A percentile compares a stretch with the other conserved stretches of the same genome.
phyloP scores from a whole-genome alignment of 2,113 vertebrate species.

The Ceyx cyanopectus region DNA sequence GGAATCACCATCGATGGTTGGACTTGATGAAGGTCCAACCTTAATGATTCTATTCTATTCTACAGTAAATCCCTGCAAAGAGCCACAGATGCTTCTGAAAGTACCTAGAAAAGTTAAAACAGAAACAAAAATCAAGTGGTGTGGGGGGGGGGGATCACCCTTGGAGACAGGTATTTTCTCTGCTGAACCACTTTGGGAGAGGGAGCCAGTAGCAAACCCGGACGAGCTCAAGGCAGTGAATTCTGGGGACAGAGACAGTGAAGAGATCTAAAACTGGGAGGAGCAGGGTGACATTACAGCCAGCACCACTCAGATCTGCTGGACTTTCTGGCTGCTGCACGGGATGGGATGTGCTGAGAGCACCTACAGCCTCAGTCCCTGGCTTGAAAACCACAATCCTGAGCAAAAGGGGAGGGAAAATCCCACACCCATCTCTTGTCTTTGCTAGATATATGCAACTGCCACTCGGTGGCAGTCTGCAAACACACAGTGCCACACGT shows the following conservation, averaged over 20 bases:
- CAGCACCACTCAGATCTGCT: background rate
- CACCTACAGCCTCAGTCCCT: background rate
- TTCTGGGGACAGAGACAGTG: background rate
- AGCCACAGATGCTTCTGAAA: background rate
- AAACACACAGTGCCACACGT: background rate
- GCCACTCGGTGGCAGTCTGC: conserved; percentile 62
- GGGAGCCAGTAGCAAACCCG: background rate
- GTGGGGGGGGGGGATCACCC: too few relatives aligned
- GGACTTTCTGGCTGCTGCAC: background rate
- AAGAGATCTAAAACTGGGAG: background rate
- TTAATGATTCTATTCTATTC: too few relatives aligned
- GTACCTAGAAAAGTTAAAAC: background rate
- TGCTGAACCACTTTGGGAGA: background rate
- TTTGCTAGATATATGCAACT: background rate
- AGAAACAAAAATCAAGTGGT: background rate
- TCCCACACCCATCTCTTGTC: background rate
- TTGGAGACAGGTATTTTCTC: background rate
- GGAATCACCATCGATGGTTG: too few relatives aligned
- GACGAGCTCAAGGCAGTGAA: background rate
- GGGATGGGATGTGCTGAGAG: background rate
- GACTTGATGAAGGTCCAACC: too few relatives aligned
- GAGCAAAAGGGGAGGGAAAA: background rate
- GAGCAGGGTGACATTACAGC: background rate
- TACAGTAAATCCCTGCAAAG: background rate
- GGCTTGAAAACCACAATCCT: background rate